Evolutionary conservation across 2,113 vertebrate species (phyloP).

Genomic region (Nothoprocta pentlandii): DNA sequence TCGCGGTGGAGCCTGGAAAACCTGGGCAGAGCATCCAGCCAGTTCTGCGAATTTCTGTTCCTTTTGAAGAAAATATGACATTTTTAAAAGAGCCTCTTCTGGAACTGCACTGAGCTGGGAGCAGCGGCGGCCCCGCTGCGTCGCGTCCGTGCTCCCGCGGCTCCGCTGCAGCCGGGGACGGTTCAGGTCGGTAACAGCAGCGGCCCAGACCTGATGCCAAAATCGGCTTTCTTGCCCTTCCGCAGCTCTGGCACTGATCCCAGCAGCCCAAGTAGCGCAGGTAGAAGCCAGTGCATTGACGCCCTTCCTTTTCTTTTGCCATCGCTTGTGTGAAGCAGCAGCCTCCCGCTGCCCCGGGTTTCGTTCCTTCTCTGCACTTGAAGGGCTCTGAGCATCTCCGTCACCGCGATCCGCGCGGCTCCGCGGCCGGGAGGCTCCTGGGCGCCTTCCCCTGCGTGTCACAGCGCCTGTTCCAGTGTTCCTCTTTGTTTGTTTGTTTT

Average conservation of each 20-base stretch:
- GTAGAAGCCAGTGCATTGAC: background rate
- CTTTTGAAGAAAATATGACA: background rate
- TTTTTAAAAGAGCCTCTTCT: constrained; percentile 50
- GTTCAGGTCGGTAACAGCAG: background rate
- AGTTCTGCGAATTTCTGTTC: constrained; percentile 46
- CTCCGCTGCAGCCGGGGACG: background rate
- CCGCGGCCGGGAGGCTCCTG: background rate
- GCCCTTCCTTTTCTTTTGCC: background rate
- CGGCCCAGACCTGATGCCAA: background rate
- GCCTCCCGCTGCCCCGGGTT: background rate
- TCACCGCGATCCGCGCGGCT: background rate
- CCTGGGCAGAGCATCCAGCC: background rate
- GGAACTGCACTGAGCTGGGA: background rate
- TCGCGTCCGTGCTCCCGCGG: background rate
- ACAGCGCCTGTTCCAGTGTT: background rate
- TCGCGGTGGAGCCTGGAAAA: background rate
- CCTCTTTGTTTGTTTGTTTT: background rate
- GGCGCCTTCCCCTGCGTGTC: background rate
- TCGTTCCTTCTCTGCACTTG: background rate
- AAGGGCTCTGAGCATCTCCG: background rate
- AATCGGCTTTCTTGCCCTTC: background rate
- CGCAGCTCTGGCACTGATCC: background rate
- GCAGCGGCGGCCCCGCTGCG: background rate
- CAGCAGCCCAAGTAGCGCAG: background rate
- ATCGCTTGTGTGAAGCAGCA: background rate